Evolutionary conservation across 92 coral and sea anemone species (phyloP).

Genomic region (Siderastrea siderea): DNA sequence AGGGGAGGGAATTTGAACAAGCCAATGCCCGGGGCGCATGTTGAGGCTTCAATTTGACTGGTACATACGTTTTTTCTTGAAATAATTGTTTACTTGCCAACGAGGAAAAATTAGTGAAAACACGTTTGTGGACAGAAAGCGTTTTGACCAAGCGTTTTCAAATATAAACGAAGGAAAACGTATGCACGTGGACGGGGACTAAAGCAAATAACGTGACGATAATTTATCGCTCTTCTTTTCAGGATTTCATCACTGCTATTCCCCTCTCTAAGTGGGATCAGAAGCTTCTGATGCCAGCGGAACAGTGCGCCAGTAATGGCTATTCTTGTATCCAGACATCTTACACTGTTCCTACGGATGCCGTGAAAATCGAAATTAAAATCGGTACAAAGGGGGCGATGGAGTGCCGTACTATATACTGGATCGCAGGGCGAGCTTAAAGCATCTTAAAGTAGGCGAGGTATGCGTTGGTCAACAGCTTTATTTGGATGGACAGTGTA

Average conservation of each 20-base stretch:
- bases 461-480: slow-evolving; percentile 19
- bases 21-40: too few species aligned
- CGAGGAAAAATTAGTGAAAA: too few species aligned
- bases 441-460: slow-evolving; percentile 79
- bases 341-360: slow-evolving; percentile 64
- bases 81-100: too few species aligned
- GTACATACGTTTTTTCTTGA: too few species aligned
- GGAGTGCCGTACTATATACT: slow-evolving; percentile 73
- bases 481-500: background rate
- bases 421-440: slow-evolving; percentile 81
- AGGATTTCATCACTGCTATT: slow-evolving; percentile 86
- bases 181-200: too few species aligned
- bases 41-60: too few species aligned
- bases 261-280: slow-evolving; percentile 81
- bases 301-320: slow-evolving; percentile 83
- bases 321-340: slow-evolving; percentile 76
- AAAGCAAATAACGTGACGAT: too few species aligned
- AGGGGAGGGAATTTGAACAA: too few species aligned
- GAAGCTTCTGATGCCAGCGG: slow-evolving; percentile 79
- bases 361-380: slow-evolving; percentile 75
- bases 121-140: too few species aligned
- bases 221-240: background rate
- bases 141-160: too few species aligned
- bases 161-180: too few species aligned
- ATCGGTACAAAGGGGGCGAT: slow-evolving; percentile 67